Evolutionary conservation across 2,888 invertebrate species (phyloP).

Genomic region (Xestobium rufovillosum): DNA sequence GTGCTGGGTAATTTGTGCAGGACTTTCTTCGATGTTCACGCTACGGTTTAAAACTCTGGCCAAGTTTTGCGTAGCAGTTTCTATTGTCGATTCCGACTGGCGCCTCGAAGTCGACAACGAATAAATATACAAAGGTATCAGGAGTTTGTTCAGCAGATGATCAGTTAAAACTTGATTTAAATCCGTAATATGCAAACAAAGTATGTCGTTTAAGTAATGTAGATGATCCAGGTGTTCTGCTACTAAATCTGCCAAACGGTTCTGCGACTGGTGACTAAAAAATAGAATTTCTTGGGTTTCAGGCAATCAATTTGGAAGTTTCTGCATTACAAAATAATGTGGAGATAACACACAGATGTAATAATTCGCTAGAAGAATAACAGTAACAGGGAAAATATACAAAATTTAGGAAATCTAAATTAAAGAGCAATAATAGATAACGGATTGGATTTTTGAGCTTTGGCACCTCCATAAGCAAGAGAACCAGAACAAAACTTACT

Average conservation of each 20-base stretch:
- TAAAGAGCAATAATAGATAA: too few species aligned
- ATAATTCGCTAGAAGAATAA: too few species aligned
- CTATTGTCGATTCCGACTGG: slow-evolving; percentile 49
- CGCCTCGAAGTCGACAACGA: slow-evolving; percentile 56
- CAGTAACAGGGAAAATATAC: too few species aligned
- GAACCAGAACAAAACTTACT: slow-evolving; percentile 59
- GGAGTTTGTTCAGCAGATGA: slow-evolving; percentile 84
- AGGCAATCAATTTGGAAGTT: too few species aligned
- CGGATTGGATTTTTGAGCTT: too few species aligned
- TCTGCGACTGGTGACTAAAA: slow-evolving; percentile 82
- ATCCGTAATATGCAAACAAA: slow-evolving; percentile 84
- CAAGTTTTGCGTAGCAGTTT: slow-evolving; percentile 55
- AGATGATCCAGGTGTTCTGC: slow-evolving; percentile 96
- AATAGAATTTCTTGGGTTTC: too few species aligned
- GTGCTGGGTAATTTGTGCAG: slow-evolving; percentile 33
- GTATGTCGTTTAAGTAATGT: slow-evolving; percentile 94
- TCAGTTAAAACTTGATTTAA: slow-evolving; percentile 91
- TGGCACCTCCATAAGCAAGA: too few species aligned
- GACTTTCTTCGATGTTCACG: slow-evolving; percentile 42
- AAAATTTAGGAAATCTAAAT: too few species aligned
- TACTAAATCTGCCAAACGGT: slow-evolving; percentile 84
- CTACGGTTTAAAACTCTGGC: slow-evolving; percentile 57
- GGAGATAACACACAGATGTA: too few species aligned
- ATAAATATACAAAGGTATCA: slow-evolving; percentile 90
- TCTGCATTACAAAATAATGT: too few species aligned